Evolutionary conservation across 2,797 vertebrate species (phyloP).

Genomic region (Hydrophis major): DNA sequence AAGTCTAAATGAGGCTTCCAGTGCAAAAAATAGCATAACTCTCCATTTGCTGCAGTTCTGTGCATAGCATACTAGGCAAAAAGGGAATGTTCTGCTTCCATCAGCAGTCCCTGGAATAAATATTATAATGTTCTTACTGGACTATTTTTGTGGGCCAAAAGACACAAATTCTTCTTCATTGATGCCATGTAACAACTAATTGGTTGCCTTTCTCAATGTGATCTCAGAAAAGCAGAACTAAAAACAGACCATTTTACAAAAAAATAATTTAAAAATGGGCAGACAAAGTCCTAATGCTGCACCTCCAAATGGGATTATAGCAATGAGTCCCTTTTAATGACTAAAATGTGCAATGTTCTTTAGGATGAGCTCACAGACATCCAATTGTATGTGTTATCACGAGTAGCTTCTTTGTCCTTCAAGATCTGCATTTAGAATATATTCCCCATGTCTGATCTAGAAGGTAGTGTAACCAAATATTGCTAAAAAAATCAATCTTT

Average conservation of each 20-base stretch:
- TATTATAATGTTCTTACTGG: neutral
- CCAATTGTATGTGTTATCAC: neutral
- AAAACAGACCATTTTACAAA: constrained; percentile 4
- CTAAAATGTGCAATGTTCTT: neutral
- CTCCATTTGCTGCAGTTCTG: neutral
- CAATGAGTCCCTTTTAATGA: neutral
- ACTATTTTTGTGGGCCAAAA: neutral
- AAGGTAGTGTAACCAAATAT: neutral
- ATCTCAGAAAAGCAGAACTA: neutral
- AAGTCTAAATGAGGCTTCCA: neutral
- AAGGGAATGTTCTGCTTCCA: neutral
- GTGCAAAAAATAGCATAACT: neutral
- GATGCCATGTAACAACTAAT: neutral
- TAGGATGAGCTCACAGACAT: neutral
- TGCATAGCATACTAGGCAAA: neutral
- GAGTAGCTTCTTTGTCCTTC: neutral
- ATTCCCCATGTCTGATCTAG: neutral
- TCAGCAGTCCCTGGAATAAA: neutral
- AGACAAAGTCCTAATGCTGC: neutral
- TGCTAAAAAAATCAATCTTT: neutral
- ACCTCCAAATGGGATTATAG: neutral
- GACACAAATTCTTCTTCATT: neutral
- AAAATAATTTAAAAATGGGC: neutral
- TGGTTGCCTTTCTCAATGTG: neutral
- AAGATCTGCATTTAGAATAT: neutral